phyloP scores from a whole-genome alignment of 2,113 vertebrate species.

The Pygoscelis adeliae region DNA sequence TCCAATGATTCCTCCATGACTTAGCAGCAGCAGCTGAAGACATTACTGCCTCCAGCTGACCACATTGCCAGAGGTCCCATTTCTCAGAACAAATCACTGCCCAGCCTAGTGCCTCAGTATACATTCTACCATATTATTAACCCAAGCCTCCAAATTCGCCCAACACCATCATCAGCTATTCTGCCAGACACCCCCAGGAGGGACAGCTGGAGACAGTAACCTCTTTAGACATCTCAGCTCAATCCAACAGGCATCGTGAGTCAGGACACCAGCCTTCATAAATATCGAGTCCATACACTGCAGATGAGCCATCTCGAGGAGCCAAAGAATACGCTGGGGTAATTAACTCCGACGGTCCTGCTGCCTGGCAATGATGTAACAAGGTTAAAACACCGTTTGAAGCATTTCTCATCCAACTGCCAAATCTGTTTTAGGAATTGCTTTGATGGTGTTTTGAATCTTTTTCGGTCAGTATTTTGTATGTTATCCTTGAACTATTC shows the following conservation, averaged over 20 bases:
- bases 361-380: background rate
- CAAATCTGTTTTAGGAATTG: background rate
- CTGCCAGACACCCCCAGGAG: background rate
- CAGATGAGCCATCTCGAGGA: background rate
- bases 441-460: background rate
- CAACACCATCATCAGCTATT: background rate
- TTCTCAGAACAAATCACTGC: background rate
- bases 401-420: background rate
- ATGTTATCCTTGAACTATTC: background rate
- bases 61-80: background rate
- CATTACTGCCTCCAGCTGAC: background rate
- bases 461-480: background rate
- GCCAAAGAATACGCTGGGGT: background rate
- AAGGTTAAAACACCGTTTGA: background rate
- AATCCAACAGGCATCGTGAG: background rate
- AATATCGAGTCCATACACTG: accelerated
- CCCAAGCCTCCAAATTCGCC: background rate
- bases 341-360: background rate
- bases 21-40: background rate
- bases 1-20: background rate
- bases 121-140: background rate
- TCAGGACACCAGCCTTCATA: background rate
- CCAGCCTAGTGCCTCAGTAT: background rate
- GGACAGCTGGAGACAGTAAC: background rate
- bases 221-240: background rate